phyloP scores from a whole-genome alignment of 2,797 vertebrate genomes.

The Meda fulgida region DNA sequence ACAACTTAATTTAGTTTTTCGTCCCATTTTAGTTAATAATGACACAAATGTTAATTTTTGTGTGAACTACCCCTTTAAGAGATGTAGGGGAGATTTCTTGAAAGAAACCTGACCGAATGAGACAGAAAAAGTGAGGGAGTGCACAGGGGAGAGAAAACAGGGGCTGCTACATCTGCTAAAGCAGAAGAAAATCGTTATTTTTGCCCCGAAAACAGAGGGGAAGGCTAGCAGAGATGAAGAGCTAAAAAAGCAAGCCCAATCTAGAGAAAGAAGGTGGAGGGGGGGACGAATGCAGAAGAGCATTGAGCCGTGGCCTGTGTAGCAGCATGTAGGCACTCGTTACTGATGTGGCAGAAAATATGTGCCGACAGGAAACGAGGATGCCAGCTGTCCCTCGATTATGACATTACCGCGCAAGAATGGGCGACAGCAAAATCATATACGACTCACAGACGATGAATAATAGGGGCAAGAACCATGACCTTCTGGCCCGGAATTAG shows the following conservation, averaged over 20 bases:
- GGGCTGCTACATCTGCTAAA: slow-evolving; percentile 11
- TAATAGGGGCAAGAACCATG: slow-evolving; percentile 33
- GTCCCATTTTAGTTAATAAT: neutral
- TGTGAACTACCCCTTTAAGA: neutral
- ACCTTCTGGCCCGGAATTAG: slow-evolving; percentile 29
- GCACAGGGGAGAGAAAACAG: neutral
- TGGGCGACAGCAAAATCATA: slow-evolving; percentile 59
- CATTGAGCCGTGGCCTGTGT: slow-evolving; percentile 68
- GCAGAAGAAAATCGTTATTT: neutral
- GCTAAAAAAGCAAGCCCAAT: slow-evolving; percentile 16
- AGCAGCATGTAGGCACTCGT: slow-evolving; percentile 70
- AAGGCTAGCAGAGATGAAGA: neutral
- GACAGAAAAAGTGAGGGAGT: neutral
- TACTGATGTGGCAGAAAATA: slow-evolving; percentile 79
- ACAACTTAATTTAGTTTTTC: too few relatives aligned
- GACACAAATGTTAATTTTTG: neutral
- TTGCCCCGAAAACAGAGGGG: neutral
- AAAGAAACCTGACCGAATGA: neutral
- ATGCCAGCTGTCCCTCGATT: slow-evolving; percentile 76
- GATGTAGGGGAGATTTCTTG: neutral
- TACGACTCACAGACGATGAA: slow-evolving; percentile 36
- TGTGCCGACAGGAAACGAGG: slow-evolving; percentile 75
- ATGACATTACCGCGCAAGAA: slow-evolving; percentile 72
- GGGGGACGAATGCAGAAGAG: slow-evolving; percentile 7
- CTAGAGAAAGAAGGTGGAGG: neutral